Percentiles rank a stretch among this genome's conserved stretches.
These are phyloP conservation scores for Geotrupes spiniger DNA, from an alignment of 2,888 invertebrate genomes.

Conservation along the genomic window DNA sequence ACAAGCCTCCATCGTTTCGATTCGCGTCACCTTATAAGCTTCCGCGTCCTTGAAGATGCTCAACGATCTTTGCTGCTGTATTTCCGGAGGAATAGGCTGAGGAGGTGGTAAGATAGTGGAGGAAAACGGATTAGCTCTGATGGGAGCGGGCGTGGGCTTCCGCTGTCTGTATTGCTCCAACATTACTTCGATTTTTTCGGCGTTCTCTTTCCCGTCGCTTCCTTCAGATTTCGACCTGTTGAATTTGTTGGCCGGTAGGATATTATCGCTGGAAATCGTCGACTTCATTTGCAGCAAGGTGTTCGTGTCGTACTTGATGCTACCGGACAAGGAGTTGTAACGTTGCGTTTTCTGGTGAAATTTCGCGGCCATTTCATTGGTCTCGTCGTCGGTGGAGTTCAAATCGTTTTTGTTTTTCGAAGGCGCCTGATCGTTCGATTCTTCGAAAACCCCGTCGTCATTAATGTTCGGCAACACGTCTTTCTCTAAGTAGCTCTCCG, in stretches of 20 bases:
- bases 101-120: conserved; percentile 52
- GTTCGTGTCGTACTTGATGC: conserved; percentile 43
- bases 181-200: conserved; percentile 50
- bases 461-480: conserved; percentile 46
- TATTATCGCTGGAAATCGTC: conserved; percentile 34
- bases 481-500: conserved; percentile 47
- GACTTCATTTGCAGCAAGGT: conserved; percentile 46
- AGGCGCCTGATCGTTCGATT: conserved; percentile 19
- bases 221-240: conserved; percentile 34
- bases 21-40: conserved; percentile 78
- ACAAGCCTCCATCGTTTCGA: conserved; percentile 81
- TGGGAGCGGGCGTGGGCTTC: conserved; percentile 42
- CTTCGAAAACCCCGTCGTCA: conserved; percentile 41
- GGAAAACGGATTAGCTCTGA: conserved; percentile 26
- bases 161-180: conserved; percentile 55
- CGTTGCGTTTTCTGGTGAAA: conserved; percentile 35
- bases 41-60: conserved; percentile 88
- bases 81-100: conserved; percentile 76
- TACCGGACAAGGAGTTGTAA: conserved; percentile 42
- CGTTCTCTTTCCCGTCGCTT: conserved; percentile 40
- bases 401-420: conserved; percentile 38
- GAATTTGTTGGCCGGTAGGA: conserved; percentile 26
- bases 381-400: conserved; percentile 46
- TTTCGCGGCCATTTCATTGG: conserved; percentile 42
- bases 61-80: conserved; percentile 76